phyloP scores from a whole-genome alignment of 2,888 invertebrate species.

The Andrena chrysosceles region DNA sequence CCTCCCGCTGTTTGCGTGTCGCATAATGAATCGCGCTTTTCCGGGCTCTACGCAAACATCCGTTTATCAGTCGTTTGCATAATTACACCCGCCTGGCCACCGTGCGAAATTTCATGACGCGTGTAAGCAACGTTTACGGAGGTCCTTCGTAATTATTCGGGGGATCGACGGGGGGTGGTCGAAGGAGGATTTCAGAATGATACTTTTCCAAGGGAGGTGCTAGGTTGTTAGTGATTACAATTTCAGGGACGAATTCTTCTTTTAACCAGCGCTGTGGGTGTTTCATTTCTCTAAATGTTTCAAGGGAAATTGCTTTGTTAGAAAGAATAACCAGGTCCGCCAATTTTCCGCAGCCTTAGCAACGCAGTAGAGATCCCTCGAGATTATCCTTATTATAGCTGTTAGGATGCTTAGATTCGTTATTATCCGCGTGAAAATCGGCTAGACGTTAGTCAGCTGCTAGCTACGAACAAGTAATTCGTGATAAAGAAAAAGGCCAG shows the following conservation, averaged over 20 bases:
- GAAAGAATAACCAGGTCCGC: not conserved
- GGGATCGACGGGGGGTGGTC: not conserved
- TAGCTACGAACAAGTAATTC: constrained; percentile 1
- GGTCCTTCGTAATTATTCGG: not conserved
- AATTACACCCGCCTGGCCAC: constrained; percentile 15
- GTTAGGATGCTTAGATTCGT: constrained; percentile 37
- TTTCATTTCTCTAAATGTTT: not conserved
- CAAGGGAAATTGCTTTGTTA: not conserved
- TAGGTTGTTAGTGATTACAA: too few relatives aligned
- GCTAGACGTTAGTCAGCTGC: constrained; percentile 16
- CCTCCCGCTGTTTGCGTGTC: constrained; percentile 42
- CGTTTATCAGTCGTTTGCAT: constrained; percentile 48
- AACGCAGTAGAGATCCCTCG: constrained; percentile 1
- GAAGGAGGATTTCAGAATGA: too few relatives aligned
- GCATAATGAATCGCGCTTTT: constrained; percentile 50
- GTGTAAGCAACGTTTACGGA: not conserved
- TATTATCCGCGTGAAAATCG: constrained; percentile 49
- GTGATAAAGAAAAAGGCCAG: constrained; percentile 28
- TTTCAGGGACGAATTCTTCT: too few relatives aligned
- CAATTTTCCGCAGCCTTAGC: constrained; percentile 20
- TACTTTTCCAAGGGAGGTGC: too few relatives aligned
- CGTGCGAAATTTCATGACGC: constrained; percentile 26
- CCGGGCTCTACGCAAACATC: constrained; percentile 43
- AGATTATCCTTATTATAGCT: constrained; percentile 24
- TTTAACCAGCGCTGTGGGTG: not conserved